Evolutionary conservation across 37 sponge, comb jelly and placozoan genomes (phyloP).

Genomic region (Aplysina aerophoba): DNA sequence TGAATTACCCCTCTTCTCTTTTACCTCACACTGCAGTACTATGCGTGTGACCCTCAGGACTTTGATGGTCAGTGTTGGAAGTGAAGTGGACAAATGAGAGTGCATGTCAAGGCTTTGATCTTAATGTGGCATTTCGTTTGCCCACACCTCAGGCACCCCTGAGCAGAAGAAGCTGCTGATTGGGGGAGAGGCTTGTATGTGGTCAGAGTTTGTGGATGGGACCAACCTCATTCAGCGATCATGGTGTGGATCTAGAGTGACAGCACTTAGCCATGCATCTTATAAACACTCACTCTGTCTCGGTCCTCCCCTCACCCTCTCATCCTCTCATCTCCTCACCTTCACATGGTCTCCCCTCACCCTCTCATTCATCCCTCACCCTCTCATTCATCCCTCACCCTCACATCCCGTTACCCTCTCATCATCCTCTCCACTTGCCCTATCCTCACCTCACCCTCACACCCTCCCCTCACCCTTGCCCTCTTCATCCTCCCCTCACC

Average conservation of each 20-base stretch:
- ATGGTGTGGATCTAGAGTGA: slow-evolving; percentile 63
- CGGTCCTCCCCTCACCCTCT: too few relatives aligned
- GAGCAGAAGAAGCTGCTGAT: slow-evolving; percentile 80
- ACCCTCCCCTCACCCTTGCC: too few relatives aligned
- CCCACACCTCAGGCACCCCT: slow-evolving; percentile 50
- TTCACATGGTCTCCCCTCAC: too few relatives aligned
- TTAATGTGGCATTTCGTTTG: not conserved
- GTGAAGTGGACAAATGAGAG: not conserved
- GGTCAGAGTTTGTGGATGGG: slow-evolving; percentile 90
- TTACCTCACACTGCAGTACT: slow-evolving; percentile 69
- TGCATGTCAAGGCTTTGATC: too few relatives aligned
- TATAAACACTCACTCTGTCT: not conserved
- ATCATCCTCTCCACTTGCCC: too few relatives aligned
- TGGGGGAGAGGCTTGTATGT: slow-evolving; percentile 91
- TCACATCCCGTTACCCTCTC: too few relatives aligned
- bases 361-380: too few relatives aligned
- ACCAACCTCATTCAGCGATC: slow-evolving; percentile 86
- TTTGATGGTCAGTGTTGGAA: slow-evolving; percentile 61
- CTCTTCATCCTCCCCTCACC: too few relatives aligned
- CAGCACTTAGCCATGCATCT: too few relatives aligned
- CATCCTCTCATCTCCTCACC: not conserved
- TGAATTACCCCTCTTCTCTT: not conserved
- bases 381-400: too few relatives aligned
- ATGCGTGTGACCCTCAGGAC: slow-evolving; percentile 80
- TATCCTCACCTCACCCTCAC: too few relatives aligned